These are phyloP conservation scores for Argyra leucocephala DNA, from an alignment of 2,888 invertebrate species.

Conservation along the genomic window DNA sequence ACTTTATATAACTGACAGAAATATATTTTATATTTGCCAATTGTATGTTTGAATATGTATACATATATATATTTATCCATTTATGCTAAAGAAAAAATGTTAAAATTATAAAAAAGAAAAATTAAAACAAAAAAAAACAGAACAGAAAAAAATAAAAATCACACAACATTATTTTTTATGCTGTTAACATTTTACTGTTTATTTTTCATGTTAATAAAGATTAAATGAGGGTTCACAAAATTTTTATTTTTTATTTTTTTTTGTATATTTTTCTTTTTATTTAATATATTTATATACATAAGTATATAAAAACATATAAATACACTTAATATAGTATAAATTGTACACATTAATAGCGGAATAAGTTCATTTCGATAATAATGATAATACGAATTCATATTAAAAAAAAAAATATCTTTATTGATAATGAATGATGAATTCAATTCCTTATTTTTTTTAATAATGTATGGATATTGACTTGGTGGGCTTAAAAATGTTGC, in stretches of 20 bases:
- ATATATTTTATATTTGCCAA: not conserved
- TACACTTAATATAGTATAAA: not conserved
- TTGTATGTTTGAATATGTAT: too few relatives aligned
- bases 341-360: too few relatives aligned
- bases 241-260: not conserved
- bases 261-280: not conserved
- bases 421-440: too few relatives aligned
- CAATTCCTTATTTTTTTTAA: too few relatives aligned
- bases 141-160: not conserved
- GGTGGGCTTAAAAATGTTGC: too few relatives aligned
- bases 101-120: not conserved
- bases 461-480: too few relatives aligned
- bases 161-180: constrained; percentile 4
- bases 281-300: not conserved
- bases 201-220: constrained; percentile 6
- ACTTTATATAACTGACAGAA: not conserved
- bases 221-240: constrained; percentile 6
- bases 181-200: constrained; percentile 6
- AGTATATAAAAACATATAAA: not conserved
- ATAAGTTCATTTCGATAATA: too few relatives aligned
- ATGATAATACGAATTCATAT: too few relatives aligned
- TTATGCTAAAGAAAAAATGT: too few relatives aligned
- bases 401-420: too few relatives aligned
- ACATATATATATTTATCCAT: too few relatives aligned
- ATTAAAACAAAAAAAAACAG: not conserved